phyloP scores from a whole-genome alignment of 2,797 vertebrate genomes.

The Danio aesculapii region DNA sequence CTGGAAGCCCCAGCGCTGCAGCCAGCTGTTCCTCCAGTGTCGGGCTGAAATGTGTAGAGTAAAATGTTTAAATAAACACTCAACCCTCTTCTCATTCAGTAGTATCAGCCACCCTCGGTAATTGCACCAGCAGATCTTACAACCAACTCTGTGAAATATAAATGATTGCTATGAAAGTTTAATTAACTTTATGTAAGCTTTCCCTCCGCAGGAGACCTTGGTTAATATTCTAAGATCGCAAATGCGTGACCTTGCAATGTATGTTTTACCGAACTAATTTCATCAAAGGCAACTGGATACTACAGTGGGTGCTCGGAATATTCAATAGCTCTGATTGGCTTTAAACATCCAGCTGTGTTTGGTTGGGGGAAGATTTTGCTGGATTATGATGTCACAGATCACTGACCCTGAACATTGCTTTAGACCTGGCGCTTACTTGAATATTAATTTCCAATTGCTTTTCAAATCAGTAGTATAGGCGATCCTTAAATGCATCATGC shows the following conservation, averaged over 20 bases:
- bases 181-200: constrained; percentile 54
- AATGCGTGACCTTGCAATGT: constrained; percentile 48
- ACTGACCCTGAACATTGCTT: constrained; percentile 71
- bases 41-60: background rate
- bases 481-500: background rate
- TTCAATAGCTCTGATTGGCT: constrained; percentile 58
- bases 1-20: background rate
- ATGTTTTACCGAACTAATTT: constrained; percentile 45
- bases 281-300: constrained; percentile 27
- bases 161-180: constrained; percentile 53
- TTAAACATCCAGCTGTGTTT: constrained; percentile 55
- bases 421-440: constrained; percentile 70
- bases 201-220: constrained; percentile 11
- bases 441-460: constrained; percentile 66
- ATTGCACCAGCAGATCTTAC: constrained; percentile 47
- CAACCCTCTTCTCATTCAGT: constrained; percentile 25
- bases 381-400: constrained; percentile 75
- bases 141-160: constrained; percentile 48
- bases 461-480: background rate
- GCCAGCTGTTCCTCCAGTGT: background rate
- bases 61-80: constrained; percentile 1
- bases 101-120: constrained; percentile 40
- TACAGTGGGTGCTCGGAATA: background rate
- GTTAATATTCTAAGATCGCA: constrained; percentile 42
- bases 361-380: constrained; percentile 69